Evolutionary conservation across 1,140 invertebrate genomes (phyloP), one percentile per base, ranked within the genome.

Genomic region (Campodea augens): DNA sequence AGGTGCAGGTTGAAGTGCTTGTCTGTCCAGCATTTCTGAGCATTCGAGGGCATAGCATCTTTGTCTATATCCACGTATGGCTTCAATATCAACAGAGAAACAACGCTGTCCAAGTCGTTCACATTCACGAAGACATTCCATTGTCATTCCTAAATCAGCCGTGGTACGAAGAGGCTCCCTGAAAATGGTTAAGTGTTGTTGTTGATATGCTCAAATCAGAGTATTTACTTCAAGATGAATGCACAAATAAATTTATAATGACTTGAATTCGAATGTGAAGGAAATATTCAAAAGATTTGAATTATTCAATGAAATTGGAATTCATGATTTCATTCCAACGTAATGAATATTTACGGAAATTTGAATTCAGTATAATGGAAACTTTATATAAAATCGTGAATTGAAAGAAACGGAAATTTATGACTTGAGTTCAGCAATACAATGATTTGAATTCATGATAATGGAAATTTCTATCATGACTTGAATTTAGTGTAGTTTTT

Each of bases 81-180:
- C 64, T 46, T 67, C 62, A 4, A 69, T 48, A 3, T 61, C 54
- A 25, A 69, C 60, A 13, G 63, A 61, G 12, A 60, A 43, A 48
- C 67, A 69, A 10, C 58, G 49, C n/a, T 58, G 56, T 22, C 64
- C 53, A 13, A 58, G 48, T 22, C 61, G 57, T 25, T 63, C 59
- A 49, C 67, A 69, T 47, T 67, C 62, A 22, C 57, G 51, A 21
- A 67, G 51, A 44, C 66, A 68, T 27, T 66, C 60, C 18, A 54
- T 58, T 7, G 63, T 61, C 27, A 69, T 57, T 13, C 66, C 66
- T 5, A 67, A 56, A 41, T 64, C 60, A 2, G 49, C 52, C 40
- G 56, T 27, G 2, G 55, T 55, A 5, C 52, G 51, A 36, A 63
- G 51, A 25, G 56, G 47, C 41, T 64, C 62, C 20, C 62, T 60